Percentiles rank a stretch among this genome's conserved stretches.
Evolutionary conservation across 2,888 invertebrate species (phyloP).

Genomic region (Sminthurides aquaticus): DNA sequence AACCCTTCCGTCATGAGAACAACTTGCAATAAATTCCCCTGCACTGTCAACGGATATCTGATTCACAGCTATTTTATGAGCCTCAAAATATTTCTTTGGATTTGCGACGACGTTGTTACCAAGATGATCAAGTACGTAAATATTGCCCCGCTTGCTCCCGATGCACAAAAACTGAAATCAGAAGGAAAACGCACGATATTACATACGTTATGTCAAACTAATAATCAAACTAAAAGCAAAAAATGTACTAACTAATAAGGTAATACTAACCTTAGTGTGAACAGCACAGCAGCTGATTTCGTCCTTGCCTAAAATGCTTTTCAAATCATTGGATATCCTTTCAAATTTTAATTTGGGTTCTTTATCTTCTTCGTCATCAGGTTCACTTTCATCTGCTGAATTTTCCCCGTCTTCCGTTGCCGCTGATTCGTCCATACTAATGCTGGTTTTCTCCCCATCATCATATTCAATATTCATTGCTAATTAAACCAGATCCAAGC

Average conservation of each 20-base stretch:
- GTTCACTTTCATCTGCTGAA: constrained; percentile 40
- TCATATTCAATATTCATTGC: not conserved
- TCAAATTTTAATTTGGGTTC: constrained; percentile 89
- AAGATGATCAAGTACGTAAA: constrained; percentile 72
- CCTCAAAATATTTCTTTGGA: constrained; percentile 36
- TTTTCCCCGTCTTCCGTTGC: constrained; percentile 28
- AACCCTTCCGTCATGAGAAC: constrained; percentile 82
- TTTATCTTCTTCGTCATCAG: constrained; percentile 52
- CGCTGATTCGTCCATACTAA: constrained; percentile 29
- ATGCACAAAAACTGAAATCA: constrained; percentile 70
- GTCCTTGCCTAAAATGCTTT: constrained; percentile 73
- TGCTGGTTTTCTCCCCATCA: constrained; percentile 12
- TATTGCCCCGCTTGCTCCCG: constrained; percentile 84
- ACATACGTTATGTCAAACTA: not conserved
- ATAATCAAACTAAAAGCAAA: not conserved
- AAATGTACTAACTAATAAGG: too few species aligned
- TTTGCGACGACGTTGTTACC: constrained; percentile 53
- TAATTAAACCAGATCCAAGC: too few species aligned
- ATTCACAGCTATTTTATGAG: constrained; percentile 75
- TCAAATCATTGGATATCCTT: constrained; percentile 77
- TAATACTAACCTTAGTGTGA: constrained; percentile 74
- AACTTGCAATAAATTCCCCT: constrained; percentile 89
- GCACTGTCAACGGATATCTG: constrained; percentile 86
- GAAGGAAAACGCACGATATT: not conserved
- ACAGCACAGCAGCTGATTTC: constrained; percentile 88